phyloP scores from a whole-genome alignment of 1,140 invertebrate genomes.

The honey bee (Apis mellifera) region Amel_HAv3.1 CM009940.2:7536501-7537000 shows the following conservation, averaged over 20 bases:
- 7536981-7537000: constrained; percentile 22
- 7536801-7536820: constrained; percentile 60
- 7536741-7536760: constrained; percentile 75
- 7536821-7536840: constrained; percentile 77
- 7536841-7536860: constrained; percentile 75
- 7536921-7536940: not conserved
- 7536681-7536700: constrained; percentile 75
- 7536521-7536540: constrained; percentile 74
- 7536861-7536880: constrained; percentile 69
- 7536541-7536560: not conserved
- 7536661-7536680: constrained; percentile 62
- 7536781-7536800: constrained; percentile 75
- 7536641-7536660: constrained; percentile 71
- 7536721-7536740: constrained; percentile 77
- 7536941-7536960: not conserved
- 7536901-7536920: not conserved
- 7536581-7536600: not conserved
- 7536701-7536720: constrained; percentile 79
- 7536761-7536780: constrained; percentile 74
- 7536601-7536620: constrained; percentile 71
- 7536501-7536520: constrained; percentile 68
- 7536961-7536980: not conserved
- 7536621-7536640: constrained; percentile 76
- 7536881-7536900: not conserved
- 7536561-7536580: not conserved